Percentiles rank a stretch among this genome's conserved stretches.
Conservation (phyloP, 2,113 vertebrate species). For the Aptenodytes forsteri region DNA sequence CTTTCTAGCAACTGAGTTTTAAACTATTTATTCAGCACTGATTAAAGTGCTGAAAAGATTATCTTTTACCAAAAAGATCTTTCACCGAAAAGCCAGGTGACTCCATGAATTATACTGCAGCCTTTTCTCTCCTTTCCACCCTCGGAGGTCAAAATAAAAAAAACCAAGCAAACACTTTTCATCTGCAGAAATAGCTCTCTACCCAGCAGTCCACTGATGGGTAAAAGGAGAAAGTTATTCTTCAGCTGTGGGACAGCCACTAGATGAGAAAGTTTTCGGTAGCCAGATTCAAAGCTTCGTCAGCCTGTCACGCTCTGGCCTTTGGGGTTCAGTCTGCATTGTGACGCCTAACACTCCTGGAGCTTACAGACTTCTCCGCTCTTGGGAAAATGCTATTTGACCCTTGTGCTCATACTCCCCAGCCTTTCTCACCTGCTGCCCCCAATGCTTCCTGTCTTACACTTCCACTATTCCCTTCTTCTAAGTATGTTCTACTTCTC, state of each 20-base stretch:
- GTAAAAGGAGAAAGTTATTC: background rate
- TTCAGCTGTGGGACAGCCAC: background rate
- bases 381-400: background rate
- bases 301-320: background rate
- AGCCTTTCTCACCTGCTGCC: background rate
- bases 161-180: background rate
- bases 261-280: background rate
- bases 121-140: background rate
- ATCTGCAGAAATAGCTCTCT: background rate
- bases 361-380: background rate
- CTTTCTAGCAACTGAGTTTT: background rate
- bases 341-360: accelerated
- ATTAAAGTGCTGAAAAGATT: background rate
- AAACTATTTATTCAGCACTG: background rate
- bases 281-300: background rate
- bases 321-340: accelerated
- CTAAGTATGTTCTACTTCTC: background rate
- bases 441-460: background rate
- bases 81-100: background rate
- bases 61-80: background rate
- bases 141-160: background rate
- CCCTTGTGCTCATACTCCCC: background rate
- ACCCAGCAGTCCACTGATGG: background rate
- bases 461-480: background rate
- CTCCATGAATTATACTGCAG: background rate